Evolutionary conservation across 2,797 vertebrate genomes (phyloP).

Genomic region (Micropoecilia bifurca): DNA sequence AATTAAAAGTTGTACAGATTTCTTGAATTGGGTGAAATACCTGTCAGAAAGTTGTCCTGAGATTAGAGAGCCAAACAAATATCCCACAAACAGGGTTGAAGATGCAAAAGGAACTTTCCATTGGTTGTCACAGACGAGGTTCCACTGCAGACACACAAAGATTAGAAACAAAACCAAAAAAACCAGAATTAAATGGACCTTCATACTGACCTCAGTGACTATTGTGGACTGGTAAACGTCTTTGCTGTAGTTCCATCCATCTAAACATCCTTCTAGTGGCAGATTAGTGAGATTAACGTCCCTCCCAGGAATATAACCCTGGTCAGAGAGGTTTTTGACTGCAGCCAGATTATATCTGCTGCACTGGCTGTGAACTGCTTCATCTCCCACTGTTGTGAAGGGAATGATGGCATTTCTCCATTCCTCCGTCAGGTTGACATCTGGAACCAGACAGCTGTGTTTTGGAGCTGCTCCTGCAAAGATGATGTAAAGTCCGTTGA

Average conservation of each 20-base stretch:
- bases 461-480: constrained; percentile 86
- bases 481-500: constrained; percentile 85
- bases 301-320: constrained; percentile 76
- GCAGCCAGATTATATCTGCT: constrained; percentile 71
- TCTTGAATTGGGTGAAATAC: constrained; percentile 66
- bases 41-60: constrained; percentile 95
- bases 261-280: constrained; percentile 82
- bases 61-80: constrained; percentile 89
- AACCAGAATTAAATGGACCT: not conserved
- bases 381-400: constrained; percentile 59
- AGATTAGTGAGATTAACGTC: constrained; percentile 83
- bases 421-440: constrained; percentile 83
- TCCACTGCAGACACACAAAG: constrained; percentile 82
- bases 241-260: constrained; percentile 86
- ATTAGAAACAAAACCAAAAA: fast-evolving
- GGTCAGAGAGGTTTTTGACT: constrained; percentile 83
- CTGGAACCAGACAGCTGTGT: constrained; percentile 85
- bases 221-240: constrained; percentile 85
- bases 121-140: constrained; percentile 89
- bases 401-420: constrained; percentile 87
- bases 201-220: constrained; percentile 82
- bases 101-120: constrained; percentile 93
- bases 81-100: constrained; percentile 90
- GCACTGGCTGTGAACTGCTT: constrained; percentile 76
- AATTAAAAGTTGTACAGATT: not conserved